Percentiles rank a stretch among this genome's conserved stretches.
These are phyloP conservation scores for Pteronotus mesoamericanus DNA, from an alignment of 2,797 vertebrate species.

Conservation along the genomic window DNA sequence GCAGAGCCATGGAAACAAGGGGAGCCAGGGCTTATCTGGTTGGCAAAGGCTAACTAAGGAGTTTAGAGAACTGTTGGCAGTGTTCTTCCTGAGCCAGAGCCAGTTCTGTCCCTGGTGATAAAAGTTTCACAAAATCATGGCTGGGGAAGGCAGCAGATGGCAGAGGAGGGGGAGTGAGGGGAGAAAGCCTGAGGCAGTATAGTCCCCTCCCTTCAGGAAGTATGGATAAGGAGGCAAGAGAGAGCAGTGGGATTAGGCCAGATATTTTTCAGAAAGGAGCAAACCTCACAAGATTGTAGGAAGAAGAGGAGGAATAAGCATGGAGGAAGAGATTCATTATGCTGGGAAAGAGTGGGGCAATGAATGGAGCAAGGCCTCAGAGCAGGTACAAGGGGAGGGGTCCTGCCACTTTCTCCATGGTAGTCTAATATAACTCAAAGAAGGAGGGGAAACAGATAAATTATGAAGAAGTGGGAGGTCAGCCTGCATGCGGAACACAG, in stretches of 20 bases:
- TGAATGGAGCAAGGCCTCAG: neutral
- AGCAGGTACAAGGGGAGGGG: neutral
- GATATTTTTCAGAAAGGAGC: neutral
- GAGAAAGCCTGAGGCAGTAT: neutral
- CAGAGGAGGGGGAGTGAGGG: too few relatives aligned
- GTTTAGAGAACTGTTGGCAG: neutral
- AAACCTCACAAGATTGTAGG: neutral
- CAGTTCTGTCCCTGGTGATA: neutral
- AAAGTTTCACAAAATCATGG: neutral
- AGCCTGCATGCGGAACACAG: neutral
- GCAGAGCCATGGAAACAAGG: neutral
- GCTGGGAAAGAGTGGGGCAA: neutral
- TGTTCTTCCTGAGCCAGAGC: neutral
- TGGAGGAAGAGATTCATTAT: neutral
- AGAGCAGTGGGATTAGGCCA: neutral
- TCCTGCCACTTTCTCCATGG: neutral
- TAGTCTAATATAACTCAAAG: neutral
- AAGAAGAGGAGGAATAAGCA: neutral
- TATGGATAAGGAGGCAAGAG: neutral
- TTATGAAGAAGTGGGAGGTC: neutral
- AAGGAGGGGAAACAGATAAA: neutral
- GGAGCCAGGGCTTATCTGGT: neutral
- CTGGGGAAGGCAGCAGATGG: neutral
- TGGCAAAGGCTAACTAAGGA: neutral
- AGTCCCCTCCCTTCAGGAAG: neutral